Conservation (phyloP, 2,797 vertebrate species). For the Crenuchus spilurus region DNA sequence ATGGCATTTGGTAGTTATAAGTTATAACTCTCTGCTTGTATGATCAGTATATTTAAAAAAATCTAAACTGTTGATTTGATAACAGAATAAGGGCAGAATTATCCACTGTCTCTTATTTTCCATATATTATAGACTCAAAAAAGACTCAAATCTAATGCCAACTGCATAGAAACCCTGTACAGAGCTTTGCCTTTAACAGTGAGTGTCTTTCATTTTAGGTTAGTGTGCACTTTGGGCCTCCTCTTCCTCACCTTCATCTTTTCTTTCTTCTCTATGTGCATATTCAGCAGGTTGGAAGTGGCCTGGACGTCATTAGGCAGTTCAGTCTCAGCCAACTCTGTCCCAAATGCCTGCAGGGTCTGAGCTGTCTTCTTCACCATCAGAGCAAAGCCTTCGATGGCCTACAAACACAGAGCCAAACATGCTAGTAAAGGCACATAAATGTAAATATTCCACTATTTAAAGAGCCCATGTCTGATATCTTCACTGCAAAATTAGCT, state of each 20-base stretch:
- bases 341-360: slow-evolving; percentile 91
- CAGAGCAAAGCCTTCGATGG: slow-evolving; percentile 90
- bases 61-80: too few species aligned
- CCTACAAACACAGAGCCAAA: slow-evolving; percentile 60
- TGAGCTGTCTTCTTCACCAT: slow-evolving; percentile 96
- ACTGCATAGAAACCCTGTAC: too few species aligned
- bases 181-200: too few species aligned
- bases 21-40: too few species aligned
- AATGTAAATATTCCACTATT: neutral
- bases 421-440: slow-evolving; percentile 7
- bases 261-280: slow-evolving; percentile 86
- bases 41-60: too few species aligned
- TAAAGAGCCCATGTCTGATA: too few species aligned
- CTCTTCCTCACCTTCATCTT: slow-evolving; percentile 86
- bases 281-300: slow-evolving; percentile 83
- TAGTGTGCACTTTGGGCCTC: neutral
- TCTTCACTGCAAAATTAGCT: too few species aligned
- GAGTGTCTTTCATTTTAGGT: neutral
- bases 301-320: slow-evolving; percentile 90
- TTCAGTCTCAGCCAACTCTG: slow-evolving; percentile 94
- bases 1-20: too few species aligned
- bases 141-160: too few species aligned
- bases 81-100: too few species aligned
- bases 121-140: too few species aligned
- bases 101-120: too few species aligned